Base-by-base conservation (phyloP, 2,113 vertebrate species). In the Balaeniceps rex region DNA sequence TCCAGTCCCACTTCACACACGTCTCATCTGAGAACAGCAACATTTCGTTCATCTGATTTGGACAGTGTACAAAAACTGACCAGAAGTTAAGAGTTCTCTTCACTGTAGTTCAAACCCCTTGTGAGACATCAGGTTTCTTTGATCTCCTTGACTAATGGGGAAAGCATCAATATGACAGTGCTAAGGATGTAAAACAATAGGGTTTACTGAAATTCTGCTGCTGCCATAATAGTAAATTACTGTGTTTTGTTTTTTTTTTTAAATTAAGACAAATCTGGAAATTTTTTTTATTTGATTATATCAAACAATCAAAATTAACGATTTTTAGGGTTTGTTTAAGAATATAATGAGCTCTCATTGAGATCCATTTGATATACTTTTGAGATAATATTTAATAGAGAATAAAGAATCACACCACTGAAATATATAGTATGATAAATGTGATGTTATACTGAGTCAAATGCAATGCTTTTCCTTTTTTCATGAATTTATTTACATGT, bases 41-140 rank as follows among this genome's bases (percentile, higher is more conserved):
- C 36, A 78, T 91, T 81, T 96, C 95, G 52, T 93, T 94, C 70
- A 87, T 94, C 54, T 94, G 66, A 91, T 80, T 96, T 97, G 92
- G 66, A 91, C 33, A 61, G 28, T 63, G 71, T 83, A 96, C 95
- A 95, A 75, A 85, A 95, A 79, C 64, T 91, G 75, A 88, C 76
- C 70, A 85, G 60, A 24, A 97, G 65, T 79, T 88, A 83, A 78
- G 75, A 93, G 52, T 94, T 93, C 65, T 94, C 76, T 95, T 90
- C 80, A 60, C 68, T 94, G 58, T 75, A 64, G 58, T 96, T 96
- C 81, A 91, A 91, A 70, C 25, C 93, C 76, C 88, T 94, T 83
- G 87, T 94, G 94, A 97, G 77, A 94, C 79, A 93, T 97, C 68
- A 93, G 26, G 74, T 93, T 93, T 92, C 95, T 96, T 97, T 96